phyloP scores from a whole-genome alignment of 2,888 invertebrate species.

The Buathra laborator region DNA sequence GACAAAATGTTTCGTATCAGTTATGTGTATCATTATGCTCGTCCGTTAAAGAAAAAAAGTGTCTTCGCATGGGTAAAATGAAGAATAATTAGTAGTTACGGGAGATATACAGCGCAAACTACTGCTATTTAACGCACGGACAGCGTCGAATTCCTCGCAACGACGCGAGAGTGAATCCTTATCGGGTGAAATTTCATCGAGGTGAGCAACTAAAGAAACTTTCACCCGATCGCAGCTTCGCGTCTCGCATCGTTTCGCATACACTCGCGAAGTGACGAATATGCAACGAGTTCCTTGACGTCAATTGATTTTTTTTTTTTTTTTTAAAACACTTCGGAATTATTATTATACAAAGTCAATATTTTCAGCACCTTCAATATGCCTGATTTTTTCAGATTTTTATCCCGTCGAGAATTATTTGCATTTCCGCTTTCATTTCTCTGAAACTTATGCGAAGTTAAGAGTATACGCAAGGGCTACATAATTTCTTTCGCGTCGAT shows the following conservation, averaged over 20 bases:
- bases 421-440: too few species aligned
- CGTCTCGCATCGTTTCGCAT: conserved; percentile 18
- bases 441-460: too few species aligned
- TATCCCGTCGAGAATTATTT: too few species aligned
- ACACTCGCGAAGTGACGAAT: conserved; percentile 19
- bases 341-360: too few species aligned
- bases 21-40: too few species aligned
- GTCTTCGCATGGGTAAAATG: neutral
- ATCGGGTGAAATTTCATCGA: conserved; percentile 58
- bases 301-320: neutral
- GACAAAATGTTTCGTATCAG: too few species aligned
- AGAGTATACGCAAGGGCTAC: neutral
- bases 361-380: too few species aligned
- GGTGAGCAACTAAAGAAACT: conserved; percentile 43
- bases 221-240: conserved; percentile 45
- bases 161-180: conserved; percentile 54
- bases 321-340: too few species aligned
- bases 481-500: neutral
- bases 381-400: too few species aligned
- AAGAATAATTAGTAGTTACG: neutral
- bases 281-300: neutral
- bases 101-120: neutral
- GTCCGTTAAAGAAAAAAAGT: too few species aligned
- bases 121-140: conserved; percentile 7
- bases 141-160: conserved; percentile 42